Percentiles rank a stretch among this genome's conserved stretches.
Evolutionary conservation across 2,113 vertebrate species (phyloP).

Genomic region (Polypterus bichir): DNA sequence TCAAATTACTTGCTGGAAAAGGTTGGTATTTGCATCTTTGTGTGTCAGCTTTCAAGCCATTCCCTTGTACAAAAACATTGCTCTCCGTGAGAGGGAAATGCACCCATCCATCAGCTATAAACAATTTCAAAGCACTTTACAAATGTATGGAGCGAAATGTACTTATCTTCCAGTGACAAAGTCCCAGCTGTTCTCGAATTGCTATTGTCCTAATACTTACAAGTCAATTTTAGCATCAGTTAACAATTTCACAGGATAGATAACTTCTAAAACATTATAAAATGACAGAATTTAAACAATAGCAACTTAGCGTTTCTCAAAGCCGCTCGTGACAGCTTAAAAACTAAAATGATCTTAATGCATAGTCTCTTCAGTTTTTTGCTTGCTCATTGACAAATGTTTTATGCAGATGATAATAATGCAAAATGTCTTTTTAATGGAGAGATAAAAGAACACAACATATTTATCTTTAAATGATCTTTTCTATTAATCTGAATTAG

Average conservation of each 20-base stretch:
- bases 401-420: slow-evolving; percentile 67
- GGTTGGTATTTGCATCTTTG: slow-evolving; percentile 78
- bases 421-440: slow-evolving; percentile 79
- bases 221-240: slow-evolving; percentile 80
- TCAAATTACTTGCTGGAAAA: slow-evolving; percentile 75
- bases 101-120: slow-evolving; percentile 78
- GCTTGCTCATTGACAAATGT: slow-evolving; percentile 70
- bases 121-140: slow-evolving; percentile 78
- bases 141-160: slow-evolving; percentile 74
- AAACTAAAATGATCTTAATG: slow-evolving; percentile 85
- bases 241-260: slow-evolving; percentile 82
- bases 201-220: slow-evolving; percentile 88
- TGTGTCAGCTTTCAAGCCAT: slow-evolving; percentile 78
- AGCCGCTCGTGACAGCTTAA: slow-evolving; percentile 78
- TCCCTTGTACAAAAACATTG: slow-evolving; percentile 73
- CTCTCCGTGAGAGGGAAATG: slow-evolving; percentile 72
- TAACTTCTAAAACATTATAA: slow-evolving; percentile 79
- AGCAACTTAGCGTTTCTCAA: slow-evolving; percentile 73
- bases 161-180: slow-evolving; percentile 80
- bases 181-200: slow-evolving; percentile 75
- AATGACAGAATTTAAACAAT: slow-evolving; percentile 85
- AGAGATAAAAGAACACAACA: slow-evolving; percentile 70
- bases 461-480: slow-evolving; percentile 72
- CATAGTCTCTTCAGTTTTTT: slow-evolving; percentile 64
- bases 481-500: slow-evolving; percentile 70